Base-by-base conservation (phyloP, 2,888 invertebrate genomes). In the Iphiclides podalirius region DNA sequence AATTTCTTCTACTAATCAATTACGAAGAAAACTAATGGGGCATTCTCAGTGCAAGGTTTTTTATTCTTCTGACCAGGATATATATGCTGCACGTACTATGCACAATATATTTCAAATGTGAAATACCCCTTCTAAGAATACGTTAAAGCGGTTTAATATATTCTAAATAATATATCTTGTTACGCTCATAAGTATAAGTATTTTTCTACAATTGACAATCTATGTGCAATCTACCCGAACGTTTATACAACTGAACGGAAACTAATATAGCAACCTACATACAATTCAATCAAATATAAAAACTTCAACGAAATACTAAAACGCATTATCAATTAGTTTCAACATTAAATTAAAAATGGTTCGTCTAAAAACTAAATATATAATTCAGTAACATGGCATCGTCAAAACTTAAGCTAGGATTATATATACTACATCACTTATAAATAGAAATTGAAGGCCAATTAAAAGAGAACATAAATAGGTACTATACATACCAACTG, bases 291-390 rank as follows among this genome's bases (percentile, higher is more conserved):
- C 41, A 47, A 54, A 57, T 53, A 55, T 36, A 42, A 59, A 47
- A 58, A 51, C 52, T 53, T 61, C 54, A 82, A 85, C 80, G 79
- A 85, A 83, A 81, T 85, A 85, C 85, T 86, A 85, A 78, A 87
- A 85, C 85, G 84, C 83, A 86, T 84, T 82, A 61, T 31, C 64
- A 46, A 70, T 79, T 77, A 81, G 77, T 76, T 70, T 59, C 48
- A 55, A 61, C 61, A 60, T 53, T 57, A 56, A 61, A 59, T 9
- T 52, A 52, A 55, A 61, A 64, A 49, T 63, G 70, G 45, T 64
- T 20, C n/a, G 2, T 28, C 2, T 67, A 67, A 55, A 53, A 44
- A 57, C 58, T 64, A 63, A 55, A 44, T 60, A 61, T 55, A 64
- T 12, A 11, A 31, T 63, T 64, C 59, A 69, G 68, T 71, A 79